Conservation (phyloP, 2,888 invertebrate genomes). For the Polydrusus tereticollis region DNA sequence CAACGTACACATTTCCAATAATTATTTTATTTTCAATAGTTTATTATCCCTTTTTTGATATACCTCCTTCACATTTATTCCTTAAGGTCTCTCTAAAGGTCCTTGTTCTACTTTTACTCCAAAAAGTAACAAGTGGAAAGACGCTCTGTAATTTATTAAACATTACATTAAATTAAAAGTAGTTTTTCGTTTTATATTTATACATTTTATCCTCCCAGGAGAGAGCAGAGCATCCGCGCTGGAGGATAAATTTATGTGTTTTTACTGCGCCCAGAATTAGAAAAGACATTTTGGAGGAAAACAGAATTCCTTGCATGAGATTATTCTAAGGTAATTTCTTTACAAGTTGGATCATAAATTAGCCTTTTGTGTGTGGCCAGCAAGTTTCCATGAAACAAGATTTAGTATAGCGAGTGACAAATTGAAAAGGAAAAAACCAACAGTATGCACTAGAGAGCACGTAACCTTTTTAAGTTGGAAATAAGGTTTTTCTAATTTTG, state of each 20-base stretch:
- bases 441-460: too few relatives aligned
- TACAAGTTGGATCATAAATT: constrained; percentile 1
- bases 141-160: too few relatives aligned
- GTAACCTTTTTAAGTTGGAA: too few relatives aligned
- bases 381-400: neutral
- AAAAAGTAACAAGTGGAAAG: too few relatives aligned
- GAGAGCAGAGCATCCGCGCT: neutral
- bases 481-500: too few relatives aligned
- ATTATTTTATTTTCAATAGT: too few relatives aligned
- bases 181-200: neutral
- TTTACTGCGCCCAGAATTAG: constrained; percentile 1
- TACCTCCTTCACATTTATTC: too few relatives aligned
- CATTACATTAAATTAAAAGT: too few relatives aligned
- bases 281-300: neutral
- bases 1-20: too few relatives aligned
- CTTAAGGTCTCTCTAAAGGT: too few relatives aligned
- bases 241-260: constrained; percentile 9
- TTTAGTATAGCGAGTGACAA: neutral
- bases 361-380: neutral
- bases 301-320: neutral
- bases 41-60: too few relatives aligned
- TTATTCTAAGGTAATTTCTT: constrained; percentile 1
- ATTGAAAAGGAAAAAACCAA: neutral
- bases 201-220: neutral
- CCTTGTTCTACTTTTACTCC: too few relatives aligned